phyloP scores from a whole-genome alignment of 2,113 vertebrate species.

The Cyanoramphus novaezelandiae region DNA sequence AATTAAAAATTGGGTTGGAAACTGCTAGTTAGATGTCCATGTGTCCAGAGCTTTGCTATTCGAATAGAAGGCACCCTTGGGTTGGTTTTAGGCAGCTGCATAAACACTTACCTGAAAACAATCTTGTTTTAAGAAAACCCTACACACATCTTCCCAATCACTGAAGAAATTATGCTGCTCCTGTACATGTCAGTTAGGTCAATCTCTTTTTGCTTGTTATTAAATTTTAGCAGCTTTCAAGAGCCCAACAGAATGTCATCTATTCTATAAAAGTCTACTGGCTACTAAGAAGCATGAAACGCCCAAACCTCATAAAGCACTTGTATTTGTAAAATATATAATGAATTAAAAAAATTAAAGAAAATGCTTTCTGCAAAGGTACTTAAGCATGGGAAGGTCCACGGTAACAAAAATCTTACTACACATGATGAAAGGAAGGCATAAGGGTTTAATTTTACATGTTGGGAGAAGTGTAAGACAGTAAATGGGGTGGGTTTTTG shows the following conservation, averaged over 20 bases:
- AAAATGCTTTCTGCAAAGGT: fast-evolving
- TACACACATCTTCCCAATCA: neutral
- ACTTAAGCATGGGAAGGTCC: neutral
- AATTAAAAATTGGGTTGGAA: neutral
- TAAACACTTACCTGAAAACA: neutral
- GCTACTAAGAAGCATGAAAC: neutral
- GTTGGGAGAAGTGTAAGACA: neutral
- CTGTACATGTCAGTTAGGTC: neutral
- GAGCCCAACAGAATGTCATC: neutral
- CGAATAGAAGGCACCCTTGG: neutral
- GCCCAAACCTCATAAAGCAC: neutral
- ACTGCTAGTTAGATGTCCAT: neutral
- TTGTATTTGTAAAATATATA: neutral
- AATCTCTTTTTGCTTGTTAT: neutral
- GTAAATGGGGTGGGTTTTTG: neutral
- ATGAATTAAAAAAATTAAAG: neutral
- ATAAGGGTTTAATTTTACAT: neutral
- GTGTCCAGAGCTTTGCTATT: neutral
- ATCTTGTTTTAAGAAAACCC: neutral
- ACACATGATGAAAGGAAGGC: neutral
- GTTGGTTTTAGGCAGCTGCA: neutral
- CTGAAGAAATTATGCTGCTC: neutral
- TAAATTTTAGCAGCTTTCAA: neutral
- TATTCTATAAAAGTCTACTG: neutral
- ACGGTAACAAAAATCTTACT: neutral